phyloP scores from a whole-genome alignment of 2,113 vertebrate species.

The Marmota flaviventris region DNA sequence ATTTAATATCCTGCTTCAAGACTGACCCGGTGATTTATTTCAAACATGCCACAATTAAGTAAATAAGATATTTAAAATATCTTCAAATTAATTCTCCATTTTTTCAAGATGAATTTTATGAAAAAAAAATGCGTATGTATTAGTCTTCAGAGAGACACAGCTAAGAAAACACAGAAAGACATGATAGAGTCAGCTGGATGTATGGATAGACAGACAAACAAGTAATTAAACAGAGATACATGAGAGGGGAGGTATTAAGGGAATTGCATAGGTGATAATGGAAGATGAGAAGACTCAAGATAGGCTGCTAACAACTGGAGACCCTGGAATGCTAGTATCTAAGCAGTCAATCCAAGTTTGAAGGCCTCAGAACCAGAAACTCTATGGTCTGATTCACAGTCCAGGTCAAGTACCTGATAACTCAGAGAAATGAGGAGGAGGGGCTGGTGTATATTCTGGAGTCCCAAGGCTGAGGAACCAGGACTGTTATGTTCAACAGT shows the following conservation, averaged over 20 bases:
- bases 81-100: neutral
- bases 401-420: neutral
- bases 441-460: neutral
- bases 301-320: neutral
- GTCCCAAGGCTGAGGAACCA: too few relatives aligned
- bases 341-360: neutral
- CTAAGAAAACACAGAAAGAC: neutral
- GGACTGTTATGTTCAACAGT: neutral
- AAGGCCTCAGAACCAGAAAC: neutral
- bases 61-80: neutral
- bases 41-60: too few relatives aligned
- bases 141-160: neutral
- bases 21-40: too few relatives aligned
- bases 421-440: neutral
- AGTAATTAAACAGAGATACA: neutral
- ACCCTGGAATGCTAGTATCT: too few relatives aligned
- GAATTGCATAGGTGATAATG: neutral
- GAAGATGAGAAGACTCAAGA: neutral
- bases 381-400: neutral
- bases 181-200: neutral
- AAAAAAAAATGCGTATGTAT: neutral
- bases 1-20: too few relatives aligned
- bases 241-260: neutral
- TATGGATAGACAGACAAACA: neutral
- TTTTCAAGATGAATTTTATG: neutral